Evolutionary conservation across 2,797 vertebrate genomes (phyloP), one percentile per base, ranked within the genome.

Genomic region (Balearica regulorum): DNA sequence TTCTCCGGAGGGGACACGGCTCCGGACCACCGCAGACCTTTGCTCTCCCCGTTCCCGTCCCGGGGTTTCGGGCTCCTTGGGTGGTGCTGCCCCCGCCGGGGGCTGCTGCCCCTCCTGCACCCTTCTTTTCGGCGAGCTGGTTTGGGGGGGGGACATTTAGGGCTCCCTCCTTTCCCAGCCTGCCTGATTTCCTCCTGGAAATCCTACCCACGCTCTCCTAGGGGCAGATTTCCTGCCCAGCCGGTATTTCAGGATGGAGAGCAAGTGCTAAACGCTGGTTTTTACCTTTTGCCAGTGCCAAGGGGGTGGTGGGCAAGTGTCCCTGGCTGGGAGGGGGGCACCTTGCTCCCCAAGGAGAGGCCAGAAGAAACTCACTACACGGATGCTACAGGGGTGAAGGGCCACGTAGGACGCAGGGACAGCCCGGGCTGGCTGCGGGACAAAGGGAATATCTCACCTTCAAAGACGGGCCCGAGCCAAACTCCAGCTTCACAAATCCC

Each of bases 141-240:
- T 26, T 20, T 3, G 1, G 24, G n/a, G 43, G 43, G 35, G 49
- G 18, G 15, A 5, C 35, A 3, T 8, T 39, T 1, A 3, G n/a
- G 60, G 28, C 13, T 72, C 60, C 13, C 33, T 51, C 31, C 17
- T 28, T n/a, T 29, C 60, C 33, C 60, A 54, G 20, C 39, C 54
- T 31, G 22, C 39, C 31, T 5, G 22, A 28, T 71, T 48, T 28
- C 22, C 62, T 35, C 37, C 37, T 3, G 4, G 31, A n/a, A 48
- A 12, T 24, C 57, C 76, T 2, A 0, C 3, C 39, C 2, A 13
- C 3, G 0, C 4, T 2, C 31, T 13, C 25, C 76, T 3, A 9
- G 43, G 62, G 37, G 28, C 4, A 1, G 43, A 4, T 60, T 75
- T 26, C 48, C 77, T 7, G 17, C 39, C 49, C 57, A n/a, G 33